phyloP scores from a whole-genome alignment of 2,113 vertebrate genomes.

The Oreotrochilus melanogaster region DNA sequence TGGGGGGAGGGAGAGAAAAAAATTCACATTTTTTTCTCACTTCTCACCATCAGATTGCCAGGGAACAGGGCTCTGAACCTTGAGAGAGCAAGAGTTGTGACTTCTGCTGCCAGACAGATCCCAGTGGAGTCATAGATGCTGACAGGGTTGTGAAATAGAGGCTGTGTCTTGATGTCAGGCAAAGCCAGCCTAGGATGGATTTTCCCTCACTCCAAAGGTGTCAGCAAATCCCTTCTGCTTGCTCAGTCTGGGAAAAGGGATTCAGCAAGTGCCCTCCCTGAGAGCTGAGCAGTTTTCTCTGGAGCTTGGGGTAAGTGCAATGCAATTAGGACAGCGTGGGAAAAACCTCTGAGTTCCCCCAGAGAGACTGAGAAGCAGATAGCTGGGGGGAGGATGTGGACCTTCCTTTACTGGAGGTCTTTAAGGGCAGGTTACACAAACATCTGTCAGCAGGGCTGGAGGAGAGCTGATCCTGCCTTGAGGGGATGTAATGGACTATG shows the following conservation, averaged over 20 bases:
- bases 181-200: background rate
- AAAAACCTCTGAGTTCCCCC: conserved; percentile 37
- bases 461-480: conserved; percentile 42
- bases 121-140: background rate
- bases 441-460: background rate
- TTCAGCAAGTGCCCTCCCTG: background rate
- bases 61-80: background rate
- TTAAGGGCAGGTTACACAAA: conserved; percentile 65
- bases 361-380: conserved; percentile 17
- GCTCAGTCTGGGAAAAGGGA: background rate
- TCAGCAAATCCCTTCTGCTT: background rate
- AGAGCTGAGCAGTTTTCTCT: background rate
- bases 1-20: background rate
- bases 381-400: conserved; percentile 1
- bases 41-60: background rate
- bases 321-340: background rate
- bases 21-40: background rate
- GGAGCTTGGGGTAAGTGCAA: background rate
- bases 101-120: background rate
- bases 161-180: background rate
- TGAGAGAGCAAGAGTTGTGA: background rate
- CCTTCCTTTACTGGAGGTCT: conserved; percentile 28
- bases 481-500: background rate
- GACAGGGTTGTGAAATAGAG: background rate
- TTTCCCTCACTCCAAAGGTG: background rate